Base-by-base conservation (phyloP, 2,888 invertebrate species). In the Calameuta pallipes region DNA sequence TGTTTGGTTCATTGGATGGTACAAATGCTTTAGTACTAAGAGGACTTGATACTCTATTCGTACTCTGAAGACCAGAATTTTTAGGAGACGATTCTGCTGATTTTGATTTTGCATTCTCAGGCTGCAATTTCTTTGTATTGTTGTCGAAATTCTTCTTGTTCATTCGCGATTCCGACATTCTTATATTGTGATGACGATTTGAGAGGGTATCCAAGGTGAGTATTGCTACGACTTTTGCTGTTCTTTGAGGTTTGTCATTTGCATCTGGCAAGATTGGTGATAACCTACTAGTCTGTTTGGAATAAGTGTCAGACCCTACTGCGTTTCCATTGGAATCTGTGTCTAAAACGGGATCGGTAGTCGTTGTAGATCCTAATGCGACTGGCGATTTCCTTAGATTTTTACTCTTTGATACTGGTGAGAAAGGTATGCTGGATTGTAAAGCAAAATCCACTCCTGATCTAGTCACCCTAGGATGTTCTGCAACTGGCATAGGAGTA, bases 171-270 rank as follows among this genome's bases (percentile, higher is more conserved):
- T 30, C 30, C n/a, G 37, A 34, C 9, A 69, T 34, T 23, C 69
- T 73, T 34, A 71, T 74, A 23, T 68, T 73, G 35, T 84, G 76
- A 76, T 80, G 85, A 41, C 80, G 80, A 1, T 82, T 80, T 30
- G 81, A 83, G 9, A 85, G 84, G 0, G 90, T 87, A 69, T 91
- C 91, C 3, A 91, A 76, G 30, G 85, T 89, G 1, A 91, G 83
- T 71, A 90, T 90, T 1, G 91, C 91, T 0, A 90, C 89, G 23
- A 90, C 90, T 75, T 91, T 91, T 0, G 91, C 91, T 0, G 90
- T 91, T 69, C 91, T 85, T 73, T 90, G 91, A 0, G 90, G 90
- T 74, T 86, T 89, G n/a, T 90, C 90, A 30, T 79, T 80, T 2
- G 78, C 75, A 3, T 83, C 84, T 4, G 69, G 11, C 74, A 23